Percentiles rank a stretch among this genome's conserved stretches.
Evolutionary conservation across 1,140 invertebrate genomes (phyloP).

Genomic region (Zaprionus taronus): DNA sequence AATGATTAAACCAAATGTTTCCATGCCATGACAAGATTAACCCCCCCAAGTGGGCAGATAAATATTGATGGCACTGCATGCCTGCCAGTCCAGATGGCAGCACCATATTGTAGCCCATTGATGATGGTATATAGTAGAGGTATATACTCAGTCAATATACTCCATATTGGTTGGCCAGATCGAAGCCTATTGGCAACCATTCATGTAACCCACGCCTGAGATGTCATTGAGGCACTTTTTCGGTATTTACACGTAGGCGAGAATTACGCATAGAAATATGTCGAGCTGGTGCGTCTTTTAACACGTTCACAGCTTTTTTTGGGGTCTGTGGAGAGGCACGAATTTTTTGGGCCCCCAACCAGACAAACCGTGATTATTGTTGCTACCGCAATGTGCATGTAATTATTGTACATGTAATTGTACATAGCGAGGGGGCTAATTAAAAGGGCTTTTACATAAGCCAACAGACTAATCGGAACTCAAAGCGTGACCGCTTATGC

Average conservation of each 20-base stretch:
- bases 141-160: neutral
- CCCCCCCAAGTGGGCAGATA: constrained; percentile 14
- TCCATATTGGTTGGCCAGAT: neutral
- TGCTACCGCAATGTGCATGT: neutral
- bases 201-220: constrained; percentile 2
- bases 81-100: neutral
- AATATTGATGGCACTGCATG: constrained; percentile 8
- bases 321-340: constrained; percentile 40
- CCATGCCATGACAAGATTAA: constrained; percentile 32
- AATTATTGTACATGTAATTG: neutral
- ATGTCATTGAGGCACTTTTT: constrained; percentile 37
- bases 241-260: constrained; percentile 57
- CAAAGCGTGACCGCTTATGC: neutral
- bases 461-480: neutral
- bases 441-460: constrained; percentile 45
- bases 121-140: neutral
- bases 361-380: constrained; percentile 22
- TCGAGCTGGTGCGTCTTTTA: constrained; percentile 36
- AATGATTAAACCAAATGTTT: constrained; percentile 47
- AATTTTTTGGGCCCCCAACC: constrained; percentile 31
- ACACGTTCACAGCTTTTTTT: constrained; percentile 58
- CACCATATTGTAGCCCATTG: neutral
- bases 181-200: constrained; percentile 3
- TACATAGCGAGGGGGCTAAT: neutral
- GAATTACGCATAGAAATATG: constrained; percentile 53